Evolutionary conservation across 2,797 vertebrate genomes (phyloP).

Genomic region (Sebastes itinus): DNA sequence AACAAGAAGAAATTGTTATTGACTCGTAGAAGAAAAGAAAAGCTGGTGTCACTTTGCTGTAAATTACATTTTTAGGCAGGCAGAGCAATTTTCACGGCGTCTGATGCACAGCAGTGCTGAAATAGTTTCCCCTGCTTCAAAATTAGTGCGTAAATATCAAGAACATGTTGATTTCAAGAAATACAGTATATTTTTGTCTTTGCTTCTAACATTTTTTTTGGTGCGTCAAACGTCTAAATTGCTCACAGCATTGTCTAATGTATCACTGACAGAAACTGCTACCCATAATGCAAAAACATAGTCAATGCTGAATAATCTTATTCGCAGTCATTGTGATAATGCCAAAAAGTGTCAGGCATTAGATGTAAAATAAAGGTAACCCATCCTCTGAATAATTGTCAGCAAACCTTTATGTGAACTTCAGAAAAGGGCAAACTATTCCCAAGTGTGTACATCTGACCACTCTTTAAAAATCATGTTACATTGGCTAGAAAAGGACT

Average conservation of each 20-base stretch:
- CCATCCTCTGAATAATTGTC: background rate
- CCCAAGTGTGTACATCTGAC: conserved; percentile 12
- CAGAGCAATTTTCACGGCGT: background rate
- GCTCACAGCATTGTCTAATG: background rate
- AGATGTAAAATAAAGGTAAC: background rate
- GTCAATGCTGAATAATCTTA: conserved; percentile 35
- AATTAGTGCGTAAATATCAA: background rate
- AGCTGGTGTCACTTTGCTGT: background rate
- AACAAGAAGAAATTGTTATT: conserved; percentile 5
- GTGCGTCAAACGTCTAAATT: background rate
- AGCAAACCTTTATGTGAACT: conserved; percentile 30
- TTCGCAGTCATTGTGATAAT: conserved; percentile 9
- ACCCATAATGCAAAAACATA: background rate
- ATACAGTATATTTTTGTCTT: background rate
- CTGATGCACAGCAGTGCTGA: background rate
- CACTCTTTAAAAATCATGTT: conserved; percentile 3
- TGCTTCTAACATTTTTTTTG: background rate
- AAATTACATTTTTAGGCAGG: conserved; percentile 19
- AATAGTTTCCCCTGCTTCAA: background rate
- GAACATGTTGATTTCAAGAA: background rate
- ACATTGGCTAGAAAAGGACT: background rate
- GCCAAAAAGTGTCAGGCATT: conserved; percentile 4
- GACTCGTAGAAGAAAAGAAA: conserved; percentile 15
- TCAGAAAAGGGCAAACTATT: conserved; percentile 39
- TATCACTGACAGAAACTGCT: background rate